phyloP scores from a whole-genome alignment of 2,797 vertebrate genomes.

The Eleutherodactylus coqui region DNA sequence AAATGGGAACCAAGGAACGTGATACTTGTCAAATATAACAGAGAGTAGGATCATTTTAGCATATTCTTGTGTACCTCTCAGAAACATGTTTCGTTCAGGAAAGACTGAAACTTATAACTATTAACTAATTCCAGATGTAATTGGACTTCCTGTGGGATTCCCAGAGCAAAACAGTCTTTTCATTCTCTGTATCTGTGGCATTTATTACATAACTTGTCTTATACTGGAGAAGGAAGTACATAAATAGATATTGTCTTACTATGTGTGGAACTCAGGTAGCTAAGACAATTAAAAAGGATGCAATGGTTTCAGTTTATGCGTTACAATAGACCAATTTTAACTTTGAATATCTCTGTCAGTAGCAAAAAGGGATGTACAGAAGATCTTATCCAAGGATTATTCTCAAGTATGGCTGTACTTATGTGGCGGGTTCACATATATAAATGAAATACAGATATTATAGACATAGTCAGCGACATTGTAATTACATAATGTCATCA shows the following conservation, averaged over 20 bases:
- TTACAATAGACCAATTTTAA: too few species aligned
- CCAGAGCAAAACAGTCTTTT: conserved; percentile 7
- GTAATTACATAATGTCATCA: too few species aligned
- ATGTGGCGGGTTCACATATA: too few species aligned
- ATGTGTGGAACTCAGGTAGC: neutral
- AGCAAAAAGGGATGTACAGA: neutral
- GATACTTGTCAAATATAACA: neutral
- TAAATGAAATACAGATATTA: too few species aligned
- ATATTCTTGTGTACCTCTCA: neutral
- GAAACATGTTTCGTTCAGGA: conserved; percentile 1
- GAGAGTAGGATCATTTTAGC: neutral
- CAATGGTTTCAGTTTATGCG: neutral
- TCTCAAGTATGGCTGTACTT: neutral
- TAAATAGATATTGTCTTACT: neutral
- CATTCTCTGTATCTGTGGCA: neutral
- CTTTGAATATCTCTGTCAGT: neutral
- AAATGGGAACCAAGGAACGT: neutral
- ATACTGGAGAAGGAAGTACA: neutral
- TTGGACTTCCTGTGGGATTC: neutral
- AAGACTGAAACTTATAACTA: neutral
- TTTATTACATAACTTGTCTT: conserved; percentile 17
- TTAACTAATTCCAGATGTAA: neutral
- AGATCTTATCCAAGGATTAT: too few species aligned
- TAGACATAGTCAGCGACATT: too few species aligned
- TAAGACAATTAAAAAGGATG: neutral